Conservation (phyloP, 2,797 vertebrate species). For the Psittacula derbiana region DNA sequence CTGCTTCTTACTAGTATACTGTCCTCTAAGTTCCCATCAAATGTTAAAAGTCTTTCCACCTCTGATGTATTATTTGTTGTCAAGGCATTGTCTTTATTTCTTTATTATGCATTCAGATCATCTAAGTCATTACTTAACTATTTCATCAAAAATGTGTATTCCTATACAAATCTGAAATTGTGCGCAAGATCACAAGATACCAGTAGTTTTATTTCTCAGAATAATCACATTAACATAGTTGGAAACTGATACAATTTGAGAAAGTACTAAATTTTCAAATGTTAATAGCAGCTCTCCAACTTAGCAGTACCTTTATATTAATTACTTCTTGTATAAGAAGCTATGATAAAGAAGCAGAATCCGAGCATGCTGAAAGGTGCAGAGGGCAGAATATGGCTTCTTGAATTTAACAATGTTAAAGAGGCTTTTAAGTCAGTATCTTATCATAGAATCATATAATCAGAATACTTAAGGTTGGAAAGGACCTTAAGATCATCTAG, state of each 20-base stretch:
- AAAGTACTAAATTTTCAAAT: neutral
- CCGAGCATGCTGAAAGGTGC: neutral
- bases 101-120: neutral
- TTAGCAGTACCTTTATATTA: neutral
- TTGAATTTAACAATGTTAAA: neutral
- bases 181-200: neutral
- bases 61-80: neutral
- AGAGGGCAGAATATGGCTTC: neutral
- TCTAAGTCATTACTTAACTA: neutral
- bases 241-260: neutral
- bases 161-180: neutral
- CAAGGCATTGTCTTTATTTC: neutral
- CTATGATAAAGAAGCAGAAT: neutral
- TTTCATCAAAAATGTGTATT: neutral
- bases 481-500: neutral
- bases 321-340: neutral
- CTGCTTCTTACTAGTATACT: neutral
- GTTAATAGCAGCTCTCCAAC: neutral
- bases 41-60: neutral
- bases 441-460: neutral
- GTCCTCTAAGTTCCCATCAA: neutral
- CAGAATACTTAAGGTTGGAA: neutral
- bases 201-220: neutral
- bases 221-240: neutral
- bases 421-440: neutral